Percentiles rank a stretch among this genome's conserved stretches.
Conservation (phyloP, 2,888 invertebrate genomes). For the Smittia aterrima region DNA sequence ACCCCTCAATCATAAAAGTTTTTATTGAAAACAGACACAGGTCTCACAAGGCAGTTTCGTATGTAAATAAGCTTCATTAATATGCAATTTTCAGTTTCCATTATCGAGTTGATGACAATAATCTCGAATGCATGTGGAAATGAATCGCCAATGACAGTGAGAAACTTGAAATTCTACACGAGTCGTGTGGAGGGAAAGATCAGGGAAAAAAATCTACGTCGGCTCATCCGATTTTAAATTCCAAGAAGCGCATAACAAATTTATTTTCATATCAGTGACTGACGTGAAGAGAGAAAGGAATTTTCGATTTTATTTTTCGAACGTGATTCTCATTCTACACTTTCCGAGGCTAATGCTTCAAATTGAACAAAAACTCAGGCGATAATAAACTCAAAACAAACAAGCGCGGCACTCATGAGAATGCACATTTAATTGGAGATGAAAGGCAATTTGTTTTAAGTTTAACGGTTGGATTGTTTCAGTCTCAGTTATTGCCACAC, state of each 20-base stretch:
- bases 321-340: background rate
- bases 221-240: too few relatives aligned
- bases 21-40: background rate
- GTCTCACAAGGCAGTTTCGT: slow-evolving; percentile 13
- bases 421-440: slow-evolving; percentile 13
- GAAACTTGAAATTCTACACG: background rate
- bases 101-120: slow-evolving; percentile 13
- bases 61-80: slow-evolving; percentile 29
- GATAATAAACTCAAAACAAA: background rate
- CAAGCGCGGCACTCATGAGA: background rate
- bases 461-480: background rate
- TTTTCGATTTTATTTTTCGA: background rate
- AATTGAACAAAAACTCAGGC: background rate
- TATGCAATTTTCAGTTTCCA: slow-evolving; percentile 15
- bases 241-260: too few relatives aligned
- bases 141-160: background rate
- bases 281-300: too few relatives aligned
- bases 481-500: too few relatives aligned
- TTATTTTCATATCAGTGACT: too few relatives aligned
- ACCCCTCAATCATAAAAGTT: too few relatives aligned
- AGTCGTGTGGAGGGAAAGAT: background rate
- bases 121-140: background rate
- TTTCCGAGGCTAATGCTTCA: background rate
- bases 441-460: background rate
- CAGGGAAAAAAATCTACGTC: too few relatives aligned